Evolutionary conservation across 2,797 vertebrate species (phyloP).

Genomic region (Myiotriccus ornatus): DNA sequence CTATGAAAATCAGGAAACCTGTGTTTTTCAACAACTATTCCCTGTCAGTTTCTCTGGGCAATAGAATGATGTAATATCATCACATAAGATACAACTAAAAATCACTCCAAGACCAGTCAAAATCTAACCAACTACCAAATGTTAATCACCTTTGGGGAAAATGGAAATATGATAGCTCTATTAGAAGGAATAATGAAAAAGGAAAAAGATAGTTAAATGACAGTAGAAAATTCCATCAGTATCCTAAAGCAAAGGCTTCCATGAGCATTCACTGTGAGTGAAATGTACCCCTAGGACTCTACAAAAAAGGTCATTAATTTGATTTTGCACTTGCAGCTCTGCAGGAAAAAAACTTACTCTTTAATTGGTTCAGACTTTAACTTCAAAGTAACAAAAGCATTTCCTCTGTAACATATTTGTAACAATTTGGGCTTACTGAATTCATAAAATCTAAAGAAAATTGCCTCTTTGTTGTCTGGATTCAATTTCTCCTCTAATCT

Average conservation of each 20-base stretch:
- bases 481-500: constrained; percentile 8
- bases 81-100: not conserved
- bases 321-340: not conserved
- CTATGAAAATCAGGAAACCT: not conserved
- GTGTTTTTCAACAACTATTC: not conserved
- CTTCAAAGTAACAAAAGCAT: constrained; percentile 2
- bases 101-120: not conserved
- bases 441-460: not conserved
- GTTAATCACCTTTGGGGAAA: not conserved
- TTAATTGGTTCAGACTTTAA: not conserved
- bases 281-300: not conserved
- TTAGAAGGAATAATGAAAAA: not conserved
- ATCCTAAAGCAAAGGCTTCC: not conserved
- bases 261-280: not conserved
- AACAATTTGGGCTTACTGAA: not conserved
- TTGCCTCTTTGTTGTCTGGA: not conserved
- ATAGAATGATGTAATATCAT: not conserved
- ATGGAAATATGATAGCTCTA: not conserved
- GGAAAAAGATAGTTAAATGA: not conserved
- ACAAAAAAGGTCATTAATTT: not conserved
- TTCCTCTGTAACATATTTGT: not conserved
- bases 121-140: not conserved
- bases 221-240: not conserved
- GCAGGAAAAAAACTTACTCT: not conserved
- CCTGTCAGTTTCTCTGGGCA: not conserved